Base-by-base conservation (phyloP, 2,113 vertebrate species). In the Aramus guarauna region DNA sequence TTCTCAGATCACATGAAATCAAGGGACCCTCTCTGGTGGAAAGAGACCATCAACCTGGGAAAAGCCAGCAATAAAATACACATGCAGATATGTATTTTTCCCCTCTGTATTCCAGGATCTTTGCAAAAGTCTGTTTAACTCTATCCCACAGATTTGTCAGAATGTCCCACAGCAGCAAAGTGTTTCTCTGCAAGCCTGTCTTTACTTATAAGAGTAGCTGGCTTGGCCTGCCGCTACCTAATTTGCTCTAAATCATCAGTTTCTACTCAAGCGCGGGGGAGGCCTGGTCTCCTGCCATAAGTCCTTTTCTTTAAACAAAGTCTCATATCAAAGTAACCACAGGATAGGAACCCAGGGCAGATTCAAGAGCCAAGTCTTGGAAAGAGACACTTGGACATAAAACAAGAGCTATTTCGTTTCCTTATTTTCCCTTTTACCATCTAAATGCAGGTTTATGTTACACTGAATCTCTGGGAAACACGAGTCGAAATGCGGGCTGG, bases 211-310 rank as follows among this genome's bases (percentile, higher is more conserved):
- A 86, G 56, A 56, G 76, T 60, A 82, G 52, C 39, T 90, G 63
- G 16, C n/a, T 80, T 63, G 23, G 41, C 36, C 23, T 78, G 55
- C 64, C 45, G 21, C 84, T 60, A 18, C 60, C 56, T 60, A 50
- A 94, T 92, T 84, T 92, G 37, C 47, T 80, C 18, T 84, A 92
- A 96, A 92, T 77, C 79, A 62, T 86, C 83, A 37, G 36, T 84
- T 94, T 78, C 83, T 91, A 29, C 60, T 86, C 56, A 72, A 37
- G 36, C 45, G 16, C 82, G 67, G n/a, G 59, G 60, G 27, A 93
- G 43, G 19, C 30, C 69, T 88, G 75, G 60, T 81, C 56, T 94
- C 24, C 80, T 89, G 91, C 68, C 52, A 3, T 36, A 56, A 74
- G 24, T 56, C 48, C 67, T 75, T 69, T 80, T 90, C 34, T 93